Base-by-base conservation (phyloP, 2,888 invertebrate species). In the Macrophya alboannulata region DNA sequence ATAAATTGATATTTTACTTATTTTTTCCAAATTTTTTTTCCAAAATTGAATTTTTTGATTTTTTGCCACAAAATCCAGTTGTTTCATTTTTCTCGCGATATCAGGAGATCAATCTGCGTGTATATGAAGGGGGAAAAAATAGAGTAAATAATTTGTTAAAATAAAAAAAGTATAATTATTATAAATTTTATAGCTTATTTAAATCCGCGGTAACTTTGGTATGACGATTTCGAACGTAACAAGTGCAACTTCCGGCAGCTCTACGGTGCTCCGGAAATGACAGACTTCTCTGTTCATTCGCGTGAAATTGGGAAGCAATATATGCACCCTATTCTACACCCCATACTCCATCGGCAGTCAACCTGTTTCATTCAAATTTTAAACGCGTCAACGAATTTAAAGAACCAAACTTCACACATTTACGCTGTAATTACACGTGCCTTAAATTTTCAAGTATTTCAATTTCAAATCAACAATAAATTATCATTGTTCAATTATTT, bases 241-340 rank as follows among this genome's bases (percentile, higher is more conserved):
- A 88, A 89, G 89, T 88, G 87, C 85, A 86, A 86, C 86, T 87
- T 88, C 86, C 85, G 76, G 87, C 86, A 86, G 87, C 87, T 86
- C 84, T n/a, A 84, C 85, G 87, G 86, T 84, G 77, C 81, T 87
- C 88, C 87, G 89, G 89, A 89, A 87, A 86, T 87, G 86, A 87
- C 87, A 82, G 87, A 85, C 87, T 87, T 71, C 86, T 83, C 86
- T 71, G 86, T 85, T 88, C 83, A 86, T 85, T 86, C 84, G 59
- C 86, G 85, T 86, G 85, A 87, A 88, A 87, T 71, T 87, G 87
- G 88, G 87, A 87, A 86, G 85, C 86, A 86, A 89, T 87, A 84
- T 87, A 88, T 88, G 87, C 87, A 88, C 88, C 88, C 88, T 86
- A 86, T 82, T 87, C 85, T 84, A 87, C 86, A 88, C 84, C 84